phyloP scores from a whole-genome alignment of 2,113 vertebrate genomes.

The Setophaga coronata region DNA sequence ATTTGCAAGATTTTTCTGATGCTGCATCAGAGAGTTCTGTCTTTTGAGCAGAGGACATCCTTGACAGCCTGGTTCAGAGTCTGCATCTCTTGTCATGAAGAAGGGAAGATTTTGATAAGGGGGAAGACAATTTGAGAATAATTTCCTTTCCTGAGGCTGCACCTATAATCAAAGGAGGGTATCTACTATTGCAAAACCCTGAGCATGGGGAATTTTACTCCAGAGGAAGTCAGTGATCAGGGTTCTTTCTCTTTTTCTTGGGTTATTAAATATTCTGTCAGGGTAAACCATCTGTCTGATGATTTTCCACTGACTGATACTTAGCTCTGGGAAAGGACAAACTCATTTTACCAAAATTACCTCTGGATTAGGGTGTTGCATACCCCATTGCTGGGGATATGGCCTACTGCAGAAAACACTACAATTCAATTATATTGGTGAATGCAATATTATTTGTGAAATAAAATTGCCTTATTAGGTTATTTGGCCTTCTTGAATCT shows the following conservation, averaged over 20 bases:
- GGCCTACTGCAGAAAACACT: background rate
- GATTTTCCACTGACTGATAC: background rate
- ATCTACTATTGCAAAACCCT: background rate
- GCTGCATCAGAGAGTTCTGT: background rate
- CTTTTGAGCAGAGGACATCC: background rate
- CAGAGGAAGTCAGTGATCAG: background rate
- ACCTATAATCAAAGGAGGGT: background rate
- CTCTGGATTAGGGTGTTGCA: background rate
- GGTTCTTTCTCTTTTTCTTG: background rate
- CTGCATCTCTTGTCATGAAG: background rate
- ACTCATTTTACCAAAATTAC: conserved; percentile 1
- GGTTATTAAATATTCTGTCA: background rate
- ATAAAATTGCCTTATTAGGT: background rate
- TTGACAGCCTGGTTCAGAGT: background rate
- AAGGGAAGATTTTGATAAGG: background rate
- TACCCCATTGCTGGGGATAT: background rate
- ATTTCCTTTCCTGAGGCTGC: background rate
- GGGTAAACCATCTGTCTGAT: background rate
- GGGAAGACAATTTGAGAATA: background rate
- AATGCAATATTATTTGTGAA: background rate
- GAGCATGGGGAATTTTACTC: background rate
- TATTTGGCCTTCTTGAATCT: background rate
- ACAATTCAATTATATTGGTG: background rate
- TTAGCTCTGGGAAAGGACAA: background rate
- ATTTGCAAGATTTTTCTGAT: background rate